These are phyloP conservation scores for Eugnorisma glareosa DNA, from an alignment of 2,888 invertebrate genomes.

Conservation along the genomic window DNA sequence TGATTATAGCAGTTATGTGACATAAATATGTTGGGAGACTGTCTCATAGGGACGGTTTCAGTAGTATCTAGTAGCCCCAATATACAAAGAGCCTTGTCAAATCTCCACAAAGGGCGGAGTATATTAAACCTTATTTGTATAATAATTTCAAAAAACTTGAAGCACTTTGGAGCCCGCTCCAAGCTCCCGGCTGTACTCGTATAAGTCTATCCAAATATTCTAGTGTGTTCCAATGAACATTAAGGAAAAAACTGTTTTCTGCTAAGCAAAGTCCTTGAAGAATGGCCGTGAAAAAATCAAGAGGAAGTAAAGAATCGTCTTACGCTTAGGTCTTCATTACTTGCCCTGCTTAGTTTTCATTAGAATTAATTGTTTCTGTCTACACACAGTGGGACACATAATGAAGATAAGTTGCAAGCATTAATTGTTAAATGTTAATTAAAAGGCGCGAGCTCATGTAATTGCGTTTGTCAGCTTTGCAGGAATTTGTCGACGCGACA, in stretches of 20 bases:
- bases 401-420: slow-evolving; percentile 60
- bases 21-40: not conserved
- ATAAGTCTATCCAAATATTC: not conserved
- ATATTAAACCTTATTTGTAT: not conserved
- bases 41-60: not conserved
- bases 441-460: slow-evolving; percentile 47
- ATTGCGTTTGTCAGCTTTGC: slow-evolving; percentile 47
- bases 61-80: no score
- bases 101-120: not conserved
- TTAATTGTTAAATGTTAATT: slow-evolving; percentile 64
- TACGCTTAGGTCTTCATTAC: slow-evolving; percentile 28
- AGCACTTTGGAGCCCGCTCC: no score
- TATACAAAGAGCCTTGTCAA: not conserved
- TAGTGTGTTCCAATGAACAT: not conserved
- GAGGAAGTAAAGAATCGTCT: slow-evolving; percentile 17
- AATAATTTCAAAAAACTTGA: not conserved
- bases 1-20: slow-evolving; percentile 12
- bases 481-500: slow-evolving; percentile 36
- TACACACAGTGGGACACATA: slow-evolving; percentile 46
- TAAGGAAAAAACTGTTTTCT: not conserved
- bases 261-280: not conserved
- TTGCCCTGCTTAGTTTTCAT: slow-evolving; percentile 52
- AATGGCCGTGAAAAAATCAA: not conserved
- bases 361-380: slow-evolving; percentile 52
- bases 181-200: not conserved